These are phyloP conservation scores for Saturnia pavonia DNA, from an alignment of 2,888 invertebrate species.

Conservation along the genomic window DNA sequence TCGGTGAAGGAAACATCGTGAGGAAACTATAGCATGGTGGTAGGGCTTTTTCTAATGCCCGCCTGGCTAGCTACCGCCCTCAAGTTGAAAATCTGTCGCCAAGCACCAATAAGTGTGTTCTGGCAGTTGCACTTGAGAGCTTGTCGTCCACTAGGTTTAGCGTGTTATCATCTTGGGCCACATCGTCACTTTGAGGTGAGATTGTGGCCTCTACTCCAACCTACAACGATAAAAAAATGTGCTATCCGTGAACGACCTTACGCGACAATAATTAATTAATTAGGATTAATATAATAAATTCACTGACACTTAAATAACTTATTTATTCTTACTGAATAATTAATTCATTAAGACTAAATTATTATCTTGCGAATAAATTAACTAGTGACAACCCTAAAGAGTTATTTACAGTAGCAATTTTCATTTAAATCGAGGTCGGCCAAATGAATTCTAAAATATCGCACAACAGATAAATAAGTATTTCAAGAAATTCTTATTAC, in stretches of 20 bases:
- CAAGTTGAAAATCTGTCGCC: too few relatives aligned
- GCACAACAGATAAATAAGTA: constrained; percentile 9
- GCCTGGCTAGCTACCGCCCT: too few relatives aligned
- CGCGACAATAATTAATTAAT: background rate
- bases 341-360: background rate
- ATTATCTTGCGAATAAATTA: background rate
- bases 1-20: too few relatives aligned
- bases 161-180: too few relatives aligned
- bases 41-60: too few relatives aligned
- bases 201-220: too few relatives aligned
- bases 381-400: constrained; percentile 9
- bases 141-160: too few relatives aligned
- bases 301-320: background rate
- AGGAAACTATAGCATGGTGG: too few relatives aligned
- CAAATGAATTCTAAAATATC: constrained; percentile 16
- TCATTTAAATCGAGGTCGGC: constrained; percentile 18
- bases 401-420: constrained; percentile 1
- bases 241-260: background rate
- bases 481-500: constrained; percentile 6
- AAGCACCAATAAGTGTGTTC: too few relatives aligned
- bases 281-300: background rate
- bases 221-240: too few relatives aligned
- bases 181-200: too few relatives aligned
- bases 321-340: background rate
- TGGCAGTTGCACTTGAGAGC: too few relatives aligned